Evolutionary conservation across 1,140 invertebrate genomes (phyloP), one percentile per base, ranked within the genome.

Genomic region (Drosophila kikkawai): DNA sequence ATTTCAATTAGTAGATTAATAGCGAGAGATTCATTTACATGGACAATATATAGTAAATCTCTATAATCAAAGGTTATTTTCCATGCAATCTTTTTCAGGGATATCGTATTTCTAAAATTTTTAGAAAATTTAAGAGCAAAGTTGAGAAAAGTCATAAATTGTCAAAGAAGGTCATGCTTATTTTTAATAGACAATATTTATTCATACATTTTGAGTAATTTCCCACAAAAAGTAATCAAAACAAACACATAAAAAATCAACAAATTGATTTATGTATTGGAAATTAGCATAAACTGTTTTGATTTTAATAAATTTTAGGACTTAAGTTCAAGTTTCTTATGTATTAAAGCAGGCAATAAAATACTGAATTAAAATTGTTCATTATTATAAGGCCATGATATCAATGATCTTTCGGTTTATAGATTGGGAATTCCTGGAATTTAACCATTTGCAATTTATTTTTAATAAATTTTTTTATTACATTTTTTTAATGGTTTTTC

Each of bases 371-470:
- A 12, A 50, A 32, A 17, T 48, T 15, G 26, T 17, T 12, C 11
- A 12, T 53, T 19, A 15, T 15, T 2, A 9, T 13, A 37, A 22
- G 17, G 34, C 36, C 34, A 55, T 9, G 7, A 7, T 15, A 13
- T 36, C 17, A 55, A 22, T 22, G 13, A 37, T 55, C 13, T 22
- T 55, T 19, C 15, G 12, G 51, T 13, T 36, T 37, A 37, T 22
- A 39, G 36, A 19, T 34, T 19, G 19, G 53, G 8, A 56, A 56
- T 59, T 2, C 22, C n/a, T 19, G 26, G n/a, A 56, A 63, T 26
- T 56, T 7, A 17, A 1, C 6, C 17, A 50, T 12, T 12, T n/a
- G 2, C 15, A 34, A 37, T 17, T 63, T 17, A 57, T 42, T n/a
- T 58, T 17, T 11, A 45, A 32, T 19, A 19, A 12, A 12, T 7